Evolutionary conservation across 2,113 vertebrate genomes (phyloP), one percentile per base, ranked within the genome.

Genomic region (Tychaedon coryphoeus): DNA sequence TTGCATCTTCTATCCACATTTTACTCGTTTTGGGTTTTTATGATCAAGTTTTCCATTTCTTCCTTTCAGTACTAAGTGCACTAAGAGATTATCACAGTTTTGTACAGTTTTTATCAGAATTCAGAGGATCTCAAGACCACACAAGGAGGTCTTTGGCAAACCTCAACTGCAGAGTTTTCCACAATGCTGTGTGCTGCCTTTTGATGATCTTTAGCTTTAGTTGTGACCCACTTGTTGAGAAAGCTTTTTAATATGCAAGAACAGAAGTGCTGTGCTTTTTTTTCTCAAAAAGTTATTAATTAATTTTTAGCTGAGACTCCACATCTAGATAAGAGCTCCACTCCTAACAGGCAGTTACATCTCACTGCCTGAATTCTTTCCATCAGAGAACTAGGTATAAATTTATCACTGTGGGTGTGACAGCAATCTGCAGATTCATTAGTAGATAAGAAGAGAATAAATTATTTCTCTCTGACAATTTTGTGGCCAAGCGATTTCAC

Each of bases 351-450:
- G 4, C 26, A 76, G 7, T 26, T 85, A 38, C 13, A 34, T 89
- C 74, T 85, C 61, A n/a, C 45, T 88, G 26, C 13, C 50, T 38
- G 78, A 79, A 96, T 94, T 79, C 50, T 92, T 95, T 95, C 78
- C 74, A 33, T 42, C 31, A 62, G 34, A 86, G 20, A 84, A 31
- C 3, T 17, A 61, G 62, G 16, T 45, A 88, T 31, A 81, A 43
- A 75, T 89, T 78, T 75, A 64, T 33, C 15, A 74, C 31, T 7
- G 7, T 57, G 61, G 45, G 40, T 92, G 51, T 86, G 82, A 70
- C 54, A 86, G 20, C 13, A 72, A 75, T 48, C 66, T 75, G 8
- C 25, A 90, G 82, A 65, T 93, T 82, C 50, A 58, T 33, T 76
- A 58, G 61, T 0, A 69, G 28, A 38, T 50, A 86, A 22, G 28